Percentiles rank a stretch among this genome's conserved stretches.
Conservation (phyloP, 2,888 invertebrate genomes). For the Watsonalla cultraria region DNA sequence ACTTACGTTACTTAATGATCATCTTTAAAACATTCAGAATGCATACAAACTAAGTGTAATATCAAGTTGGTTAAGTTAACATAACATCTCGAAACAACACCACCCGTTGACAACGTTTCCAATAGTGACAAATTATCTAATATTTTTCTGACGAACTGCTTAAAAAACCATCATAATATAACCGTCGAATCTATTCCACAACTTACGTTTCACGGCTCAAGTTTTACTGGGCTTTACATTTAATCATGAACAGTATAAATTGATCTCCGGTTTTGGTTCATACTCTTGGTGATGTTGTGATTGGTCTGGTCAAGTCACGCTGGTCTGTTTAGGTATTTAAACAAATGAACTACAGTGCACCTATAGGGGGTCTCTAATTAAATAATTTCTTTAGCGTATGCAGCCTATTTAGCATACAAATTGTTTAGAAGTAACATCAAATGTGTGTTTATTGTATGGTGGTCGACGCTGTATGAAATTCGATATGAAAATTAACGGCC, state of each 20-base stretch:
- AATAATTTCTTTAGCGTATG: constrained; percentile 43
- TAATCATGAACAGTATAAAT: not conserved
- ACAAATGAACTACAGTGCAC: constrained; percentile 40
- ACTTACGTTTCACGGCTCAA: not conserved
- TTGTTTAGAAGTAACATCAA: constrained; percentile 43
- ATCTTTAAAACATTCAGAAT: not conserved
- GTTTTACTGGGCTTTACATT: not conserved
- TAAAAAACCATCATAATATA: constrained; percentile 18
- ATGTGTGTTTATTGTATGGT: constrained; percentile 37
- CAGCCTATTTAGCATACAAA: constrained; percentile 50
- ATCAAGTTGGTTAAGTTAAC: not conserved
- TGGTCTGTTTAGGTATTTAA: constrained; percentile 9
- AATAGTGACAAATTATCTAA: constrained; percentile 52
- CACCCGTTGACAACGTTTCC: constrained; percentile 41
- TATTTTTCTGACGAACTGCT: constrained; percentile 29
- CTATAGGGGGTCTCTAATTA: constrained; percentile 56
- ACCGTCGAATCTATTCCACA: constrained; percentile 6
- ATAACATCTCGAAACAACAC: constrained; percentile 11
- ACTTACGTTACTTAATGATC: not conserved
- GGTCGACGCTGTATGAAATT: constrained; percentile 41
- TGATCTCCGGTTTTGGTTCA: not conserved
- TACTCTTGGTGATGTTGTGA: not conserved
- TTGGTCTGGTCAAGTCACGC: not conserved
- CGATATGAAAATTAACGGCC: constrained; percentile 33
- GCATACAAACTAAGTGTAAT: too few relatives aligned